Base-by-base conservation (phyloP, 1,140 invertebrate genomes). In the Arion vulgaris region DNA sequence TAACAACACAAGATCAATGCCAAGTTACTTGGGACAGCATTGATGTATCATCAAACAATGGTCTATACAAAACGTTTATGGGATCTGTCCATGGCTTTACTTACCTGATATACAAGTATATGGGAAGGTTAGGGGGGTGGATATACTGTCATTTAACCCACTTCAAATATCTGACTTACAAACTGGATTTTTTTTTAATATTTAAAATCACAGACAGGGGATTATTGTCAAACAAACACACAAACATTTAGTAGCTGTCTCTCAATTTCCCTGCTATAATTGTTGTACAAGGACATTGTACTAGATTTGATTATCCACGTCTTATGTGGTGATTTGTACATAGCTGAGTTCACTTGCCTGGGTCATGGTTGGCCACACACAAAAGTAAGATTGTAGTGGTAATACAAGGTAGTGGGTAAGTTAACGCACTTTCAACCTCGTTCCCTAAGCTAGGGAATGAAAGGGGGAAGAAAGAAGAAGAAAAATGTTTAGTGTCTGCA, bases 401-500 rank as follows among this genome's bases (percentile, higher is more conserved):
- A 71, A 71, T 80, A 80, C 73, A 75, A 75, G 38, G 73, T 75
- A 75, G 41, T 51, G 57, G 80, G 71, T 81, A 81, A 81, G 80
- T 81, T 73, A 81, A 81, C 49, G 80, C 80, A 81, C 84, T 85
- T 86, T 89, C 89, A 91, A 88, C 88, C 90, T 89, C 90, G 19
- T 90, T 88, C 89, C 89, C 90, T 91, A 89, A 84, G 92, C 93
- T 93, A 93, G 86, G 89, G 92, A 93, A 92, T 91, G 89, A 91
- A 92, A 90, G 90, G 92, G 92, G 93, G 92, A 92, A 91, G 89
- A 90, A 91, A 92, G 84, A 89, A 88, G 90, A 92, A 92, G 92
- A 88, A 87, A 84, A 66, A 80, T n/a, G 38, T 80, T 80, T 80
- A 80, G 78, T 71, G 51, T 66, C 69, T 77, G 72, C 38, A 80